Percentiles rank a stretch among this genome's conserved stretches.
Conservation (phyloP, 2,888 invertebrate genomes). For the Orthosia gothica region DNA sequence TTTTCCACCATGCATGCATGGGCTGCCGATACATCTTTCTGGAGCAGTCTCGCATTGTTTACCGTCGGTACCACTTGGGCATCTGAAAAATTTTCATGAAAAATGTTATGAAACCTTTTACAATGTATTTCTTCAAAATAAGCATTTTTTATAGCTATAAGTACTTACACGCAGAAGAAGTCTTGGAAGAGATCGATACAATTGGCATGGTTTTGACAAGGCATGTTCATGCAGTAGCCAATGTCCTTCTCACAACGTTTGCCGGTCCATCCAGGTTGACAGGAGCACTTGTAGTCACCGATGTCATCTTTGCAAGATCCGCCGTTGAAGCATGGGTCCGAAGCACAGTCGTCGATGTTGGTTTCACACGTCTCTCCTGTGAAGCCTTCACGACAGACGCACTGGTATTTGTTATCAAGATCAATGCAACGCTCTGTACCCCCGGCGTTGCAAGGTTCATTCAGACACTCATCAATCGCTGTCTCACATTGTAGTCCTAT, state of each 20-base stretch:
- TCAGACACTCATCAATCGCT: conserved; percentile 97
- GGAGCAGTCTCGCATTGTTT: conserved; percentile 99
- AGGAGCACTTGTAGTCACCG: conserved; percentile 95
- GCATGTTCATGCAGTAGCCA: conserved; percentile 96
- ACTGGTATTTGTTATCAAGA: conserved; percentile 96
- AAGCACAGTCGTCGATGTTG: conserved; percentile 97
- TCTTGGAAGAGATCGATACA: conserved; percentile 98
- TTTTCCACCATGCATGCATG: conserved; percentile 98
- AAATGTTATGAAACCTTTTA: conserved; percentile 37
- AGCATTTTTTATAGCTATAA: conserved; percentile 27
- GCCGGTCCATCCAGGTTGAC: conserved; percentile 97
- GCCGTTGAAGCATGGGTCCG: conserved; percentile 97
- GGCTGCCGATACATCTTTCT: conserved; percentile 97
- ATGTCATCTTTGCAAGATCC: conserved; percentile 97
- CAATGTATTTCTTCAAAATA: conserved; percentile 9
- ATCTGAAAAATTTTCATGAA: conserved; percentile 87
- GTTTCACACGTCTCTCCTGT: conserved; percentile 96
- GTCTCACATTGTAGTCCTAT: conserved; percentile 98
- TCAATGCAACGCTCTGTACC: conserved; percentile 98
- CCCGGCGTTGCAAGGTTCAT: conserved; percentile 97
- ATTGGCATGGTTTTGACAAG: conserved; percentile 98
- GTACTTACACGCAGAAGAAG: conserved; percentile 96
- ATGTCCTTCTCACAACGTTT: conserved; percentile 96
- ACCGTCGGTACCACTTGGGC: conserved; percentile 98
- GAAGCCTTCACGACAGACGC: conserved; percentile 97